phyloP scores from a whole-genome alignment of 2,113 vertebrate genomes.

The Procapra przewalskii region DNA sequence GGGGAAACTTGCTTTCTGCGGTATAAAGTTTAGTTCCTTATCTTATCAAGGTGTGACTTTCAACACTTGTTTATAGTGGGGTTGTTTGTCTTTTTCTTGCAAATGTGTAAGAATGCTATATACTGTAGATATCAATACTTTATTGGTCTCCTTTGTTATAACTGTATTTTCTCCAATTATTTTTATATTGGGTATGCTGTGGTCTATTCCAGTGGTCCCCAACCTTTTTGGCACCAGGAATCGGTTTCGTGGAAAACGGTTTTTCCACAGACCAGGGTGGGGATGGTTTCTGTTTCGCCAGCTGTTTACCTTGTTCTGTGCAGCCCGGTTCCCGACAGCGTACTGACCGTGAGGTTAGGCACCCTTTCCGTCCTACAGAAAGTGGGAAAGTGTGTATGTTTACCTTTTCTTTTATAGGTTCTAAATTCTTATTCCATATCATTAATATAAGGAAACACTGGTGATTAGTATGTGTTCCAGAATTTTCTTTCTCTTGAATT shows the following conservation, averaged over 20 bases:
- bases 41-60: slow-evolving; percentile 52
- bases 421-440: not conserved
- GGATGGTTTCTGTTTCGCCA: not conserved
- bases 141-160: not conserved
- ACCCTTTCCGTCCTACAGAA: not conserved
- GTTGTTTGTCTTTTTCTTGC: not conserved
- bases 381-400: not conserved
- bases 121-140: not conserved
- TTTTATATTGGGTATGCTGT: not conserved
- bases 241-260: not conserved
- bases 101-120: not conserved
- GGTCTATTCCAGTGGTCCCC: not conserved
- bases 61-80: fast-evolving
- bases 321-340: not conserved
- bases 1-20: not conserved
- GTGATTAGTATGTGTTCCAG: not conserved
- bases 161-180: not conserved
- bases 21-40: not conserved
- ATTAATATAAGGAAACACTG: not conserved
- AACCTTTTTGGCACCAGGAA: not conserved
- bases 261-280: not conserved
- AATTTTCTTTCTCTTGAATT: not conserved
- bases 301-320: not conserved
- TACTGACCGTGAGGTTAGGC: not conserved
- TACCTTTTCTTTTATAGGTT: not conserved